Evolutionary conservation across 2,888 invertebrate species (phyloP).

Genomic region (Metalampra italica): DNA sequence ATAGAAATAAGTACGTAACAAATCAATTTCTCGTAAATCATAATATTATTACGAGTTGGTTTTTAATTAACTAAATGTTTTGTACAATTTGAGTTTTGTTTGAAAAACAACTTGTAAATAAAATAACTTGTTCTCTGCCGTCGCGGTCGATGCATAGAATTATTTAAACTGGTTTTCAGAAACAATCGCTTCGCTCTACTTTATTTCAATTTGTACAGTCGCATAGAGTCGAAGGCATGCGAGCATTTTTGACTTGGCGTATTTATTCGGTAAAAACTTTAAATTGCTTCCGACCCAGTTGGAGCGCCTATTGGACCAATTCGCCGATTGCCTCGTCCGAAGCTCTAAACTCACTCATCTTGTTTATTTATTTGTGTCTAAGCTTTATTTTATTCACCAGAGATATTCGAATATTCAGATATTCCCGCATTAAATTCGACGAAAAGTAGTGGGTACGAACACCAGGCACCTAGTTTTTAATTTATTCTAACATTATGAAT

Average conservation of each 20-base stretch:
- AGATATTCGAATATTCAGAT: slow-evolving; percentile 28
- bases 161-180: neutral
- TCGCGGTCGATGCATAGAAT: neutral
- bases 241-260: slow-evolving; percentile 59
- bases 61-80: neutral
- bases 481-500: neutral
- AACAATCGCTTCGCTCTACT: slow-evolving; percentile 1
- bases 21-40: too few species aligned
- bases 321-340: slow-evolving; percentile 55
- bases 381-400: slow-evolving; percentile 36
- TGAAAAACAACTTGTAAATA: too few species aligned
- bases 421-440: slow-evolving; percentile 6
- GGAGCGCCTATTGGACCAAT: slow-evolving; percentile 60
- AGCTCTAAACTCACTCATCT: slow-evolving; percentile 42
- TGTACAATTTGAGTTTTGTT: too few species aligned
- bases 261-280: slow-evolving; percentile 73
- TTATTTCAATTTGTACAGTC: slow-evolving; percentile 35
- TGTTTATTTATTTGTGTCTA: slow-evolving; percentile 40
- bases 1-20: neutral
- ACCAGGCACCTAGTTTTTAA: neutral
- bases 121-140: neutral
- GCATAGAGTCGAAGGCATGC: slow-evolving; percentile 41
- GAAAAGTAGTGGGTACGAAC: neutral
- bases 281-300: slow-evolving; percentile 74
- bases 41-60: too few species aligned